These are phyloP conservation scores for Zosterops borbonicus DNA, from an alignment of 2,113 vertebrate genomes.

Conservation along the genomic window DNA sequence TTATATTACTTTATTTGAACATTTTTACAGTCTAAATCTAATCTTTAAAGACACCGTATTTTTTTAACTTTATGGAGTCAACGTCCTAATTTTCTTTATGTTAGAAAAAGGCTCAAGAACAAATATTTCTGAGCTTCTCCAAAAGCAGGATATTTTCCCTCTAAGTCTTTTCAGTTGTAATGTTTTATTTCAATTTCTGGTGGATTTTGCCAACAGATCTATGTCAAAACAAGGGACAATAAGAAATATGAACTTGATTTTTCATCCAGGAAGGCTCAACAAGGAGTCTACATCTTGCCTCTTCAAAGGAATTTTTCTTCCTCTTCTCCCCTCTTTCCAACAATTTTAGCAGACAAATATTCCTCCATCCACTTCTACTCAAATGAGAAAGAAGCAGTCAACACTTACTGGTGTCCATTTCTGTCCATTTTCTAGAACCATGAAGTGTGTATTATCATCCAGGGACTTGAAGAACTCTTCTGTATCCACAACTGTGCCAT, in stretches of 20 bases:
- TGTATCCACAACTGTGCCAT: constrained; percentile 85
- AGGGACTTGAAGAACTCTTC: constrained; percentile 85
- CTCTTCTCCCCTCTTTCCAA: neutral
- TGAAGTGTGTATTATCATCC: constrained; percentile 77
- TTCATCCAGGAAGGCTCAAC: neutral
- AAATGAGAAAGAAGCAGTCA: neutral
- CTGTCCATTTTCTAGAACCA: constrained; percentile 81
- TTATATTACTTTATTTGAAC: neutral
- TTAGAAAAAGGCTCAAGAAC: neutral
- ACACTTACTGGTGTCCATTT: constrained; percentile 80
- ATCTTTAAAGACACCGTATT: neutral
- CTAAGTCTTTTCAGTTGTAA: neutral
- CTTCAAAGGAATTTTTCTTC: neutral
- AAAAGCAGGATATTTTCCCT: neutral
- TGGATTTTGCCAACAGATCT: neutral
- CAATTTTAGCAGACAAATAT: neutral
- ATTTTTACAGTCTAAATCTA: neutral
- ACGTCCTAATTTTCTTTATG: neutral
- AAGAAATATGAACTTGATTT: neutral
- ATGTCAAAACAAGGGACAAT: neutral
- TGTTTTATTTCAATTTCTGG: neutral
- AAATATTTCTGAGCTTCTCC: neutral
- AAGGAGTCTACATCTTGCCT: neutral
- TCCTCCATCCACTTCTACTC: neutral
- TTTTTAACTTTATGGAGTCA: neutral